phyloP scores from a whole-genome alignment of 2,113 vertebrate species.

The Ascaphus truei region DNA sequence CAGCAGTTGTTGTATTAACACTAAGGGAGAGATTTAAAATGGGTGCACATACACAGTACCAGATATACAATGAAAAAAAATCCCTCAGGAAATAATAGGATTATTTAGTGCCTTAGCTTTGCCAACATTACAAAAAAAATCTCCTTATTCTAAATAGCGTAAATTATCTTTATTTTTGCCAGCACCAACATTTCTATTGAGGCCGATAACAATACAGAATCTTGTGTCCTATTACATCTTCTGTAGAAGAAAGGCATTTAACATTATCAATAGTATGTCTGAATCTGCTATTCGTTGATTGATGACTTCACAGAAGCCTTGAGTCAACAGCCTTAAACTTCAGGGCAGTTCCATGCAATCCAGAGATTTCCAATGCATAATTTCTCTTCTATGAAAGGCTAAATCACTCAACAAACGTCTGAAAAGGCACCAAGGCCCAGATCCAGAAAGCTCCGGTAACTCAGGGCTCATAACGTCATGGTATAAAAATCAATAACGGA shows the following conservation, averaged over 20 bases:
- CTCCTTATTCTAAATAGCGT: background rate
- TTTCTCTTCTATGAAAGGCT: background rate
- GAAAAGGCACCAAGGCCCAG: too few relatives aligned
- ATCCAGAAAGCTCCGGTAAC: too few relatives aligned
- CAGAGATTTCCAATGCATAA: background rate
- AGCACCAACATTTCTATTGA: background rate
- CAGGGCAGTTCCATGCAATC: slow-evolving; percentile 4
- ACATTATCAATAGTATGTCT: slow-evolving; percentile 1
- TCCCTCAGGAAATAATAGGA: too few relatives aligned
- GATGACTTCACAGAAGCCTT: slow-evolving; percentile 10
- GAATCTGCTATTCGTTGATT: slow-evolving; percentile 20
- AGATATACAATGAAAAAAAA: too few relatives aligned
- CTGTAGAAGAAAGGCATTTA: slow-evolving; percentile 1
- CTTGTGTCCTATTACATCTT: background rate
- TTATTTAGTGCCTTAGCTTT: too few relatives aligned
- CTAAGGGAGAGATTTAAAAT: too few relatives aligned
- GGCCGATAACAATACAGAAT: background rate
- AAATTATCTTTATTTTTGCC: background rate
- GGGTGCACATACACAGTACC: too few relatives aligned
- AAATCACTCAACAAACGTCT: too few relatives aligned
- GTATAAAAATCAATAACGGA: too few relatives aligned
- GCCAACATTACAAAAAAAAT: too few relatives aligned
- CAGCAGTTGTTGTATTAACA: too few relatives aligned
- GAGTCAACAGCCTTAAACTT: slow-evolving; percentile 26
- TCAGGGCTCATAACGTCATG: too few relatives aligned